phyloP scores from a whole-genome alignment of 2,888 invertebrate species.

The Anthophora plumipes region DNA sequence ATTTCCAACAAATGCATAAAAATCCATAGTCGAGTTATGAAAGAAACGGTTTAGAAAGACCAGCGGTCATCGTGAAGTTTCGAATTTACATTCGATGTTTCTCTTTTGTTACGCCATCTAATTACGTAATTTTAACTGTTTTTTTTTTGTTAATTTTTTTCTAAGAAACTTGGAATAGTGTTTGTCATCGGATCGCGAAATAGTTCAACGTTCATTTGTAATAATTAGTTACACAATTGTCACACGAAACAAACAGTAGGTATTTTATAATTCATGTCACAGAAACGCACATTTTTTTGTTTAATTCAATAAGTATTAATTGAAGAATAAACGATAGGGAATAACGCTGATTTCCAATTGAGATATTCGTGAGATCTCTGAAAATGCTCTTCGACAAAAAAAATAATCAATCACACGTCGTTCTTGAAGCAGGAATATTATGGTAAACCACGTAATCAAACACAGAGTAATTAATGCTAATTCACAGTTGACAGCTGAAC shows the following conservation, averaged over 20 bases:
- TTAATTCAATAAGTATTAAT: too few species aligned
- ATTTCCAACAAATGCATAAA: too few species aligned
- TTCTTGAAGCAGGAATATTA: neutral
- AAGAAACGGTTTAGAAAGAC: neutral
- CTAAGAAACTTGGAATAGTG: neutral
- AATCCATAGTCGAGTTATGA: too few species aligned
- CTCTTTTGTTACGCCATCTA: neutral
- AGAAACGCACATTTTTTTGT: too few species aligned
- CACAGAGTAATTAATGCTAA: slow-evolving; percentile 8
- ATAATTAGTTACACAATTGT: too few species aligned
- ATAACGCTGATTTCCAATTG: too few species aligned
- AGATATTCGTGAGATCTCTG: neutral
- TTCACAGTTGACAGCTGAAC: slow-evolving; percentile 12
- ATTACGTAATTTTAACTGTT: neutral
- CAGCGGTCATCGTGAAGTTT: too few species aligned
- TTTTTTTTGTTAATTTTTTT: neutral
- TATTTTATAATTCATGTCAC: too few species aligned
- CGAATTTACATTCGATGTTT: too few species aligned
- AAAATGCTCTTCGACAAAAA: too few species aligned
- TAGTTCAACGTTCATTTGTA: neutral
- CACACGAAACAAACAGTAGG: too few species aligned
- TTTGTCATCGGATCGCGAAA: neutral
- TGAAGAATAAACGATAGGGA: too few species aligned
- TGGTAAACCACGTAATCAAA: neutral
- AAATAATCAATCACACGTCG: neutral